Conservation (phyloP, 1,140 invertebrate genomes). For the Colletes latitarsis region DNA sequence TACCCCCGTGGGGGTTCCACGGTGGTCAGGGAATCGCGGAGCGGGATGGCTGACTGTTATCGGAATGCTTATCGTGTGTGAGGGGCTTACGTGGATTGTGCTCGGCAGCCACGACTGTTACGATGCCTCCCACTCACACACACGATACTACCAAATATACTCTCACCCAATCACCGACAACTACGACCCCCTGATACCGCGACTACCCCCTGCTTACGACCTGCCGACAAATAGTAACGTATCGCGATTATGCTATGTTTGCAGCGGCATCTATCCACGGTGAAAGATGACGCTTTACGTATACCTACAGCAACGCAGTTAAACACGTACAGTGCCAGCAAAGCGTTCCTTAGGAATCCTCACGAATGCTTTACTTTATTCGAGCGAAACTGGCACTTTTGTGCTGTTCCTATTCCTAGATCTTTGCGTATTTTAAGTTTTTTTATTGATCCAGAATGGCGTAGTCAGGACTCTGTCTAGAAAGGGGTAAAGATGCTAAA, state of each 20-base stretch:
- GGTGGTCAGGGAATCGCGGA: conserved; percentile 37
- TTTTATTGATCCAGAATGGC: too few species aligned
- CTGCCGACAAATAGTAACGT: conserved; percentile 78
- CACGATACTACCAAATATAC: conserved; percentile 53
- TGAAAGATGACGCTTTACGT: conserved; percentile 63
- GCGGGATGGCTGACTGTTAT: conserved; percentile 71
- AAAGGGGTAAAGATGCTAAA: too few species aligned
- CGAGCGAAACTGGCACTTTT: background rate
- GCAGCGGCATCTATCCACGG: conserved; percentile 59
- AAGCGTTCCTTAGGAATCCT: background rate
- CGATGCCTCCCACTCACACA: conserved; percentile 37
- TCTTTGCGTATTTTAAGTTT: too few species aligned
- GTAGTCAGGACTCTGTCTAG: too few species aligned
- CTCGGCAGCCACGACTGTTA: conserved; percentile 59
- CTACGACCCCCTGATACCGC: conserved; percentile 43
- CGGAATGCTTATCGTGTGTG: conserved; percentile 78
- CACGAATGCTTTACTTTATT: background rate
- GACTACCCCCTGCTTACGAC: conserved; percentile 46
- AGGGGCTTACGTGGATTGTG: conserved; percentile 78
- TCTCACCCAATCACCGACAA: conserved; percentile 54
- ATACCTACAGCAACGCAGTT: conserved; percentile 9
- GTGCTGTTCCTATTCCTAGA: too few species aligned
- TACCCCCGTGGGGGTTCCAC: conserved; percentile 31
- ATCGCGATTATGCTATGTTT: conserved; percentile 75
- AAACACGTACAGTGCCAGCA: background rate